Evolutionary conservation across 2,797 vertebrate genomes (phyloP).

Genomic region (Apogon talboti): DNA sequence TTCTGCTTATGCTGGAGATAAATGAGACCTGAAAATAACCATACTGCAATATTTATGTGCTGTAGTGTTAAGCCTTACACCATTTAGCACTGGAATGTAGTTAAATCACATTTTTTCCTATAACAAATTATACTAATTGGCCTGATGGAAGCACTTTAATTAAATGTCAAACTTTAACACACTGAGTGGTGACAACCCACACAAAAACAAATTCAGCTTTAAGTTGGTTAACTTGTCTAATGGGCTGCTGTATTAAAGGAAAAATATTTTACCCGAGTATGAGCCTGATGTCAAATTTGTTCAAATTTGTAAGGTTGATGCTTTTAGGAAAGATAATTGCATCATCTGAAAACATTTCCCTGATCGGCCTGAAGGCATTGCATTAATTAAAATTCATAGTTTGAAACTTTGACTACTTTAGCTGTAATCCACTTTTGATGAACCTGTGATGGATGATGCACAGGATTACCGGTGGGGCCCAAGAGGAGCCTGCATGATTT

Average conservation of each 20-base stretch:
- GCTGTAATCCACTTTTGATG: slow-evolving; percentile 46
- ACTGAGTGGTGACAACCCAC: slow-evolving; percentile 28
- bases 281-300: slow-evolving; percentile 20
- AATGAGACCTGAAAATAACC: neutral
- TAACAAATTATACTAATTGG: slow-evolving; percentile 30
- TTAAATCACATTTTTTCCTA: neutral
- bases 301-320: slow-evolving; percentile 6
- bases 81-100: neutral
- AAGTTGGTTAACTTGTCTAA: slow-evolving; percentile 27
- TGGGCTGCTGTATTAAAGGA: neutral
- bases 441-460: slow-evolving; percentile 45
- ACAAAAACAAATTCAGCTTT: slow-evolving; percentile 15
- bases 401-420: slow-evolving; percentile 25
- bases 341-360: slow-evolving; percentile 13
- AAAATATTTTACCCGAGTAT: slow-evolving; percentile 1
- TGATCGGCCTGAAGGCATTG: slow-evolving; percentile 5
- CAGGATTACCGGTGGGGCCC: slow-evolving; percentile 14
- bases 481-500: slow-evolving; percentile 30
- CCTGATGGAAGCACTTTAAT: slow-evolving; percentile 30
- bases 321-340: slow-evolving; percentile 23
- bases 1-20: neutral
- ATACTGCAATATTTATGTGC: neutral
- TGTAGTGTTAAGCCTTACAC: neutral
- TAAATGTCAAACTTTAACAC: slow-evolving; percentile 29
- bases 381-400: slow-evolving; percentile 38